Base-by-base conservation (phyloP, 2,797 vertebrate species). In the Ctenopoma multispine region DNA sequence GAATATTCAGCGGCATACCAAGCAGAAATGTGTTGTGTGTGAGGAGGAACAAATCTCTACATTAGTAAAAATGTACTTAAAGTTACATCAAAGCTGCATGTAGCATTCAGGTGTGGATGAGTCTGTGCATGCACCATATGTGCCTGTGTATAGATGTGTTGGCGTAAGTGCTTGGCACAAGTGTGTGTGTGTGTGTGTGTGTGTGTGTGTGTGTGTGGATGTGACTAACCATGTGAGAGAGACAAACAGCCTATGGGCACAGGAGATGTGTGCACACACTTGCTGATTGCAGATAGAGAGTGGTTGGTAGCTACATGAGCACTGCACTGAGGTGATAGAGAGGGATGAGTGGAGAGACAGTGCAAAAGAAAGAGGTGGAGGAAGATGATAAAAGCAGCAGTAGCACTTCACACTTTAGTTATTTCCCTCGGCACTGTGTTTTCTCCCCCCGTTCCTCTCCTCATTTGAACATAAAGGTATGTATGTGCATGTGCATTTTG, bases 301-400 rank as follows among this genome's bases (percentile, higher is more conserved):
- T 44, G 84, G 70, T 72, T 47, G 84, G 70, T 72, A 70, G 80
- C 84, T 83, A 78, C 81, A 81, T 55, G 76, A 75, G 69, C 75
- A 23, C 75, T 70, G 79, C 69, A 72, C 63, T 60, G 81, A 81
- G 63, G 67, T 74, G 83, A 85, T 57, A 69, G 72, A 83, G 84
- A 84, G 61, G 70, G 63, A 85, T 46, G 80, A 79, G 70, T 10
- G 38, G 44, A 80, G 62, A 79, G 69, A 86, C 24, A 13, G 63
- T 69, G 63, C 54, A 69, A 83, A 74, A 71, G 76, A 80, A 72
- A 83, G 84, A 88, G 76, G 79, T 77, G 78, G 80, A 86, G 49
- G 85, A 87, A 71, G 82, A 83, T 24, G 86, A 87, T 85, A 86
- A 86, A 87, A 90, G 72, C 77, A 84, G 82, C 72, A 83, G 79